Base-by-base conservation (phyloP, 1,140 invertebrate genomes). In the Pantala flavescens region DNA sequence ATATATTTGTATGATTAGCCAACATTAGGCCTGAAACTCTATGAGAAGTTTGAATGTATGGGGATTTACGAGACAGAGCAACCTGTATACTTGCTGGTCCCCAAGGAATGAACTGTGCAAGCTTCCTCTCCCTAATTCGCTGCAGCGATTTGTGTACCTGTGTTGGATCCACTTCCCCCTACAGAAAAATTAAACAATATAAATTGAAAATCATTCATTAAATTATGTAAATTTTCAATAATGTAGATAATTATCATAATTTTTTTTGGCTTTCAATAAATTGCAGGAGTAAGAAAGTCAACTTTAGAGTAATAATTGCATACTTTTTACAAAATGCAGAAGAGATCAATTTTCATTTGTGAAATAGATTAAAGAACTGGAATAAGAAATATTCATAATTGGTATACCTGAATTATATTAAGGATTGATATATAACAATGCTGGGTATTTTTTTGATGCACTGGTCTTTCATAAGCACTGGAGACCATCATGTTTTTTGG, bases 401-500 rank as follows among this genome's bases (percentile, higher is more conserved):
- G 24, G 49, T 0, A 5, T 82, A 92, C 95, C 88, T 98, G 97
- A 84, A 99, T 98, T 78, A 99, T 99, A 81, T 99, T 99, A 3
- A 99, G 85, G 78, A 99, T 98, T 19, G 96, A 97, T 80, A 99
- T 96, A 80, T 97, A 99, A 81, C 96, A 98, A 82, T 99, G 97
- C 74, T 92, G 90, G 74, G 92, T 90, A 78, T 90, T 92, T 79
- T 93, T 87, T 82, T 97, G 94, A 14, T 36, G 28, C 2, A 1
- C 3, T 19, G 49, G 16, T 14, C 49, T 63, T 63, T 63, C 49
- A 0, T 92, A 87, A 63, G 92, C 91, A 21, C 97, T 95, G 0
- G 97, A 98, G 7, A 99, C 97, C 98, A 99, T 99, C 97, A 99
- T 99, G 81, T 99, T 99, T 85, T 98, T 98, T 0, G 97, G 96